Evolutionary conservation across 2,797 vertebrate genomes (phyloP).

Genomic region (Eutrigla gurnardus): DNA sequence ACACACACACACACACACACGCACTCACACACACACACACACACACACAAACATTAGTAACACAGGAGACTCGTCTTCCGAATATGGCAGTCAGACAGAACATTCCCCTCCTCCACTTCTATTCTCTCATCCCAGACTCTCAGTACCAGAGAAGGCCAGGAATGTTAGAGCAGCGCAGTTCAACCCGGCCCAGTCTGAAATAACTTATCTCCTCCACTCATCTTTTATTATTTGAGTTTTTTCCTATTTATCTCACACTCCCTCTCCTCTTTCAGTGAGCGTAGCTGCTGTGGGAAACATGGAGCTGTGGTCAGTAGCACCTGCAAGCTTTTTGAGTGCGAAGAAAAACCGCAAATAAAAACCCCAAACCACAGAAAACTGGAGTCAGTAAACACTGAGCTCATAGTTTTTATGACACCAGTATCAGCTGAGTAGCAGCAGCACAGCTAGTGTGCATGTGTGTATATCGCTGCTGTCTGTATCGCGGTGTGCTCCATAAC

Average conservation of each 20-base stretch:
- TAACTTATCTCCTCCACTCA: slow-evolving; percentile 24
- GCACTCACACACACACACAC: slow-evolving; percentile 34
- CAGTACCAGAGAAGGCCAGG: slow-evolving; percentile 77
- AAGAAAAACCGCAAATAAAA: slow-evolving; percentile 17
- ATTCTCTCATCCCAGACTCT: slow-evolving; percentile 57
- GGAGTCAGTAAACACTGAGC: slow-evolving; percentile 6
- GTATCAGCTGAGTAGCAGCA: slow-evolving; percentile 17
- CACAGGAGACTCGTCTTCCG: slow-evolving; percentile 72
- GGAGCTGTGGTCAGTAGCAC: slow-evolving; percentile 27
- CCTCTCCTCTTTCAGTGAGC: not conserved
- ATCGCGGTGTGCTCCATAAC: slow-evolving; percentile 18
- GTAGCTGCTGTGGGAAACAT: not conserved
- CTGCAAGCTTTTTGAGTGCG: slow-evolving; percentile 18
- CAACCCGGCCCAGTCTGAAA: slow-evolving; percentile 45
- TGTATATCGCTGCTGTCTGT: slow-evolving; percentile 9
- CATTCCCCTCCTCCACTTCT: slow-evolving; percentile 66
- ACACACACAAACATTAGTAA: slow-evolving; percentile 61
- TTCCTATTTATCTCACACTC: slow-evolving; percentile 12
- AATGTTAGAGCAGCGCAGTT: slow-evolving; percentile 68
- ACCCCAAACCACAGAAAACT: slow-evolving; percentile 14
- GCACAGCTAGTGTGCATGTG: not conserved
- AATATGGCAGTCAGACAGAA: slow-evolving; percentile 78
- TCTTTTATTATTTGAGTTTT: slow-evolving; percentile 37
- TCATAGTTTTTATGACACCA: slow-evolving; percentile 20
- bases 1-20: slow-evolving; percentile 28